Conservation (phyloP, 1,140 invertebrate genomes). For the Microplitis demolitor region DNA sequence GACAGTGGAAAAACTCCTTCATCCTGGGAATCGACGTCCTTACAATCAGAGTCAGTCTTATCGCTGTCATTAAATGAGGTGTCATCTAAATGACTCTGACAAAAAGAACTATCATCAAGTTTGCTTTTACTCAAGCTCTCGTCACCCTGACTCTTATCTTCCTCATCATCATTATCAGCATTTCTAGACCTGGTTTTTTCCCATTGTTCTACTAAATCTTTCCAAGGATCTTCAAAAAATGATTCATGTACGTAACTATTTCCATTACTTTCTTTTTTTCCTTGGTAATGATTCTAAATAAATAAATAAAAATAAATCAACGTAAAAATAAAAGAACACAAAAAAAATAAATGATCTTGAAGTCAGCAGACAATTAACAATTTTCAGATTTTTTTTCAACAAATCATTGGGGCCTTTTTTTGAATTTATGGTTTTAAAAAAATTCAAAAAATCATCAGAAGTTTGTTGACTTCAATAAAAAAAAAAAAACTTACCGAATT, state of each 20-base stretch:
- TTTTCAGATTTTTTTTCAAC: no score
- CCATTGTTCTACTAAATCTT: constrained; percentile 25
- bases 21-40: neutral
- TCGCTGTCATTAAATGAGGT: neutral
- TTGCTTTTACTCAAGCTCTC: neutral
- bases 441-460: neutral
- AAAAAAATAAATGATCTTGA: no score
- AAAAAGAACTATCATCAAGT: neutral
- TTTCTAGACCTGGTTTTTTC: constrained; percentile 36
- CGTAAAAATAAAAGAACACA: no score
- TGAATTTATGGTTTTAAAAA: no score
- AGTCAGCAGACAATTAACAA: no score
- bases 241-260: constrained; percentile 38
- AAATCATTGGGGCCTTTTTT: no score
- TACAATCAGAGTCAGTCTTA: neutral
- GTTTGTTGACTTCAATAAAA: no score
- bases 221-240: constrained; percentile 48
- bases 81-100: neutral
- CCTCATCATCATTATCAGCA: neutral
- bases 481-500: neutral
- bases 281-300: neutral
- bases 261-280: constrained; percentile 24
- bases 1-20: neutral
- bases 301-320: no score
- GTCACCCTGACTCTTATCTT: no score